Base-by-base conservation (phyloP, 2,113 vertebrate species). In the Lasiurus borealis region DNA sequence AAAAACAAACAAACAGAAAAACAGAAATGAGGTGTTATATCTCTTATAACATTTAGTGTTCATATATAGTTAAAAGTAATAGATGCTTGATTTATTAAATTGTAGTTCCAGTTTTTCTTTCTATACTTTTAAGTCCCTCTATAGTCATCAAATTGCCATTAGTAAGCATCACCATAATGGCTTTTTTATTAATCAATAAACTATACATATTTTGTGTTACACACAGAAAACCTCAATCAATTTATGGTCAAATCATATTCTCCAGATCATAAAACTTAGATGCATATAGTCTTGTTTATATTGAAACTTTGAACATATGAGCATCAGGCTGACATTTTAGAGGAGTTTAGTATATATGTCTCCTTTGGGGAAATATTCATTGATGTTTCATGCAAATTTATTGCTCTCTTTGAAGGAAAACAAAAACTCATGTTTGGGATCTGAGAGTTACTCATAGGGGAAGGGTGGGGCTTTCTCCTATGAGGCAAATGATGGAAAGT, bases 151-250 rank as follows among this genome's bases (percentile, higher is more conserved):
- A 66, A 52, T 57, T 83, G 27, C 2, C 21, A 82, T 44, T 29
- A 68, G 27, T 86, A 92, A 90, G 21, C 36, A 66, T 77, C 25
- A 66, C 13, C 27, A 81, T 29, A 80, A 85, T 44, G n/a, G 11
- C 15, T 46, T 44, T 76, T 82, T 92, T 29, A 71, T 91, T 95
- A 66, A 94, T 66, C 6, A 46, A 85, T 76, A 91, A 77, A 34
- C 68, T 27, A 62, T 72, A 13, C 40, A 82, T 57, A 19, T 88
- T 93, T 84, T 84, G 9, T 80, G 77, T 59, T 59, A 68, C 8
- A 87, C 8, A 77, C 16, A 36, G 21, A 69, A 76, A 59, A 84
- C 48, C 31, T 90, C 34, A 73, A 27, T 85, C 59, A 88, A 88
- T 82, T 64, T 69, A 88, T 64, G 40, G 21, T 85, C 27, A 88